phyloP scores from a whole-genome alignment of 2,113 vertebrate species.

The Agapornis roseicollis region DNA sequence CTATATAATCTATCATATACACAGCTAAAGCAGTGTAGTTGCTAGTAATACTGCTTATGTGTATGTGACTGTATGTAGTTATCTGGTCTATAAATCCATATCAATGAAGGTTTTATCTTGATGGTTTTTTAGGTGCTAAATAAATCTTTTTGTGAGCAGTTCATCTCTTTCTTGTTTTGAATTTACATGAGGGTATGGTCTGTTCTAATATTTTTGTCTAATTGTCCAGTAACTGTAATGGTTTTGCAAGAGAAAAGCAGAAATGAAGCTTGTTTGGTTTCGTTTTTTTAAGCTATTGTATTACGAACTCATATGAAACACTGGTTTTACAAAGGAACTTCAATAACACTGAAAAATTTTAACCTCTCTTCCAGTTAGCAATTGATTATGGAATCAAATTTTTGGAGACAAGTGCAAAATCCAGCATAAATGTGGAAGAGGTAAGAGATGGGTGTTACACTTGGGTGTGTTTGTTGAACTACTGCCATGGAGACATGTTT shows the following conservation, averaged over 20 bases:
- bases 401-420: constrained; percentile 97
- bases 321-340: neutral
- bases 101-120: neutral
- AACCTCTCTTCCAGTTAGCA: constrained; percentile 82
- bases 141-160: neutral
- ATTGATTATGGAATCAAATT: constrained; percentile 99
- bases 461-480: neutral
- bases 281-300: neutral
- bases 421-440: constrained; percentile 96
- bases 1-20: fast-evolving
- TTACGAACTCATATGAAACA: neutral
- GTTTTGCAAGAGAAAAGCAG: neutral
- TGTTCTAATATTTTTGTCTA: neutral
- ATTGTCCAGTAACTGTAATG: neutral
- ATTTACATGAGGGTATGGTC: neutral
- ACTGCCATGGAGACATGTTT: neutral
- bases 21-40: neutral
- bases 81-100: neutral
- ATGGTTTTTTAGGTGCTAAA: neutral
- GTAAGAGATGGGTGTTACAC: constrained; percentile 69
- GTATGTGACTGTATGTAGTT: neutral
- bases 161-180: neutral
- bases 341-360: constrained; percentile 16
- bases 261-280: neutral
- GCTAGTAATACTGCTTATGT: neutral